Conservation (phyloP, 92 coral and sea anemone genomes). For the Porites evermanni region DNA sequence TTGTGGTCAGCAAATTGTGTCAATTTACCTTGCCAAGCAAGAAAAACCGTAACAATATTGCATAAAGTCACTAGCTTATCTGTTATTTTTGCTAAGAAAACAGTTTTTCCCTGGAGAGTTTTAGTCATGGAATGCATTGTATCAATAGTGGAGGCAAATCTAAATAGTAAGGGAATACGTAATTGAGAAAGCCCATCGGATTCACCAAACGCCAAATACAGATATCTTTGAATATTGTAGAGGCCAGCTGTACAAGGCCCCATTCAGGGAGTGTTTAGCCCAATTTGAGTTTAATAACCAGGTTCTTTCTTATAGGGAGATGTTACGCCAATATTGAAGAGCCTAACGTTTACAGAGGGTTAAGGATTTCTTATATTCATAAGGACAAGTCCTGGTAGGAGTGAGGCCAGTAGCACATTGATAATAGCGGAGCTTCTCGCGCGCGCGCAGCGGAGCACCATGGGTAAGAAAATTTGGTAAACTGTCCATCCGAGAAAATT, state of each 20-base stretch:
- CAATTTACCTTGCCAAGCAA: background rate
- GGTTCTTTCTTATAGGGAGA: background rate
- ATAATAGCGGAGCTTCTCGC: too few relatives aligned
- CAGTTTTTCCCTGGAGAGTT: background rate
- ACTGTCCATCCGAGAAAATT: too few relatives aligned
- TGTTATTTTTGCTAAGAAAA: background rate
- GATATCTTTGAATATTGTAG: background rate
- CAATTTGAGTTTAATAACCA: background rate
- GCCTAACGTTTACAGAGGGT: background rate
- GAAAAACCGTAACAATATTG: background rate
- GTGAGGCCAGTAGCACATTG: background rate
- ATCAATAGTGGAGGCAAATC: too few relatives aligned
- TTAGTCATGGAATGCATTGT: background rate
- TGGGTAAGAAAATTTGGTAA: too few relatives aligned
- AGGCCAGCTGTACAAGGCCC: background rate
- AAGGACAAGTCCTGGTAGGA: background rate
- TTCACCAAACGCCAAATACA: background rate
- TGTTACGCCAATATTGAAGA: background rate
- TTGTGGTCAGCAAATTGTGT: background rate
- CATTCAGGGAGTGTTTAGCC: background rate
- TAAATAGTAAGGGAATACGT: background rate
- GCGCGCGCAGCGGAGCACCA: too few relatives aligned
- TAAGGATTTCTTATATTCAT: background rate
- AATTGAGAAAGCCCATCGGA: background rate
- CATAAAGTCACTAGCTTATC: background rate